Conservation (phyloP, 2,888 invertebrate species). For the Pyralis farinalis region DNA sequence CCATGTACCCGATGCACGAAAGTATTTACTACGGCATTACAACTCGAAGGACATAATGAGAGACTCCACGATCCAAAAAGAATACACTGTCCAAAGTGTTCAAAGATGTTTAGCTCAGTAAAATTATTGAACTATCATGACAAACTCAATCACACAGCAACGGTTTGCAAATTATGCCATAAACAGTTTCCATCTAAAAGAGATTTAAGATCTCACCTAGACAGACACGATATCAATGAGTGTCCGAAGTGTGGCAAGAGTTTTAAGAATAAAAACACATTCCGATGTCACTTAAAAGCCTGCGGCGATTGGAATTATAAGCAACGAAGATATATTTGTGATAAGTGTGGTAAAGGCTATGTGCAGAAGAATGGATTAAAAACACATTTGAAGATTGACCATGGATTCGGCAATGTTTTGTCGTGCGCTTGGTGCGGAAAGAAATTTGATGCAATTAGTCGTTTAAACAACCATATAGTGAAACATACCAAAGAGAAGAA, state of each 20-base stretch:
- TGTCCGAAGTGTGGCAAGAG: constrained; percentile 48
- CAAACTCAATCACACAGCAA: constrained; percentile 42
- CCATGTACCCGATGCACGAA: constrained; percentile 52
- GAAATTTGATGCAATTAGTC: constrained; percentile 56
- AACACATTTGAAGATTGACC: constrained; percentile 51
- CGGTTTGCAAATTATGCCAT: constrained; percentile 51
- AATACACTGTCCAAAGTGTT: constrained; percentile 46
- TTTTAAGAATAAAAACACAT: constrained; percentile 45
- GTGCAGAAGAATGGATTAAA: constrained; percentile 47
- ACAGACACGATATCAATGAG: constrained; percentile 47
- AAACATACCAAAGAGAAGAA: constrained; percentile 64
- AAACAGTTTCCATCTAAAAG: constrained; percentile 50
- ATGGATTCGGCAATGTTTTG: constrained; percentile 50
- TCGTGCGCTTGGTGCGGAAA: constrained; percentile 62
- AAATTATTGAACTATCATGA: constrained; percentile 48
- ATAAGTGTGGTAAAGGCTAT: constrained; percentile 57
- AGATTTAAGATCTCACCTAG: constrained; percentile 44
- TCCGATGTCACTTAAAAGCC: constrained; percentile 42
- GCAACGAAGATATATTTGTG: constrained; percentile 47
- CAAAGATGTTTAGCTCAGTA: constrained; percentile 53
- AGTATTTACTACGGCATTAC: constrained; percentile 34
- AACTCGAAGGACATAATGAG: constrained; percentile 44
- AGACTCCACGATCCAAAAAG: constrained; percentile 55
- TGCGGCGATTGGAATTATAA: constrained; percentile 40
- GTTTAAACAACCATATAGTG: constrained; percentile 53